Percentiles rank a stretch among this genome's conserved stretches.
Evolutionary conservation across 2,797 vertebrate species (phyloP).

Genomic region (Catamblyrhynchus diadema): DNA sequence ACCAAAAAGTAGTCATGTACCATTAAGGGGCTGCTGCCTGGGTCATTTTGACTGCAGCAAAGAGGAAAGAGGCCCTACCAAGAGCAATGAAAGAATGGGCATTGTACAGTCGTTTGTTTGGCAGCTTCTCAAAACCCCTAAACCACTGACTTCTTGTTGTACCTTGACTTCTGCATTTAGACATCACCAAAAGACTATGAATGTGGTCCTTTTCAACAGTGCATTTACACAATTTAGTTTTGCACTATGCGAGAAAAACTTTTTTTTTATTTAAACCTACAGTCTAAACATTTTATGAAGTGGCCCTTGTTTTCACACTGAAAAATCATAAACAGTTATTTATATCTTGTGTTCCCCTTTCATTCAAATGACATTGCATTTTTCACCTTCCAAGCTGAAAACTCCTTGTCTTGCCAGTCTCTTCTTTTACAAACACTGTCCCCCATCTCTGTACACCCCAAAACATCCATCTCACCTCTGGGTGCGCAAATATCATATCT

Average conservation of each 20-base stretch:
- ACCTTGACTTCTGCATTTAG: not conserved
- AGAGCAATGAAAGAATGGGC: not conserved
- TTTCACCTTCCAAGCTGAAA: not conserved
- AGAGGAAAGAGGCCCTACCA: not conserved
- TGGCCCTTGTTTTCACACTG: not conserved
- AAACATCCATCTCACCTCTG: slow-evolving; percentile 71
- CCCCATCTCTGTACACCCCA: not conserved
- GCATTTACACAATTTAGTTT: not conserved
- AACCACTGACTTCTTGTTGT: not conserved
- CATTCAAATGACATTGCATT: not conserved
- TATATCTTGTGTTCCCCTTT: not conserved
- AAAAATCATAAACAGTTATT: not conserved
- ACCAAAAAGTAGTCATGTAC: not conserved
- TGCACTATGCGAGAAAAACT: not conserved
- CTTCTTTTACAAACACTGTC: not conserved
- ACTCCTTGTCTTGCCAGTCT: not conserved
- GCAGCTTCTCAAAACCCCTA: not conserved
- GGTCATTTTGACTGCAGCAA: not conserved
- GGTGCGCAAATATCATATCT: slow-evolving; percentile 76
- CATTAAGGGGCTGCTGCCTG: not conserved
- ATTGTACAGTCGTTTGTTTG: not conserved
- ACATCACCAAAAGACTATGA: not conserved
- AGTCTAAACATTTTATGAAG: not conserved
- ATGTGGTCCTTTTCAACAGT: not conserved
- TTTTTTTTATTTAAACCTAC: not conserved